Evolutionary conservation across 2,113 vertebrate genomes (phyloP).

Genomic region (Chloropsis cyanopogon): DNA sequence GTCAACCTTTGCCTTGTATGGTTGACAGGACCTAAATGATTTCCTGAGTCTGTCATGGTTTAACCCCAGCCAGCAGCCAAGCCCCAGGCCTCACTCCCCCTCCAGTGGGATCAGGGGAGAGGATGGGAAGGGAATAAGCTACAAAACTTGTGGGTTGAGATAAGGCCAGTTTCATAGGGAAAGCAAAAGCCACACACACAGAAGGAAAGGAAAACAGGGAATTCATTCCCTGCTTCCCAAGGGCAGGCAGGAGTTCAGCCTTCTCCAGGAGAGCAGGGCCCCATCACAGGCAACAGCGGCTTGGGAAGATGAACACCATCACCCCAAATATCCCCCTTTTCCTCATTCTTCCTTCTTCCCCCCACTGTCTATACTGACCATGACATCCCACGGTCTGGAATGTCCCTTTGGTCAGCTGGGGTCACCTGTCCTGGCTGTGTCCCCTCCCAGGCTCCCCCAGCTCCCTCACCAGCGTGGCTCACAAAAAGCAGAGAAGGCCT

Average conservation of each 20-base stretch:
- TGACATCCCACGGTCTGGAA: fast-evolving
- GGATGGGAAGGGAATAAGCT: background rate
- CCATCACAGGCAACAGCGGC: fast-evolving
- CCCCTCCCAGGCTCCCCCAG: background rate
- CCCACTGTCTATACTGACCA: no score
- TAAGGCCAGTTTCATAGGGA: background rate
- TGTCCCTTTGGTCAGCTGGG: background rate
- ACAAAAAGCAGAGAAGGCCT: background rate
- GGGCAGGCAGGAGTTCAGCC: background rate
- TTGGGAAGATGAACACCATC: background rate
- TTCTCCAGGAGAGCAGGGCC: background rate
- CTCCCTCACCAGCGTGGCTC: background rate
- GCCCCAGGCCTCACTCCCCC: background rate
- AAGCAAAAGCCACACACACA: background rate
- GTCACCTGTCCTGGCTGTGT: background rate
- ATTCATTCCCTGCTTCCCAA: background rate
- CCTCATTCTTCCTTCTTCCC: no score
- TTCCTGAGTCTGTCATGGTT: background rate
- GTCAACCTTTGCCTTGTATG: background rate
- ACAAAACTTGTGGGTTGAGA: background rate
- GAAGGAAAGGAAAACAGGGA: no score
- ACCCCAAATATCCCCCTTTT: fast-evolving
- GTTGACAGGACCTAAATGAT: background rate
- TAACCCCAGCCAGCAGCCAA: background rate
- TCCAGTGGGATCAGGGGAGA: background rate